Base-by-base conservation (phyloP, 2,113 vertebrate genomes). In the Phyllostomus hastatus region DNA sequence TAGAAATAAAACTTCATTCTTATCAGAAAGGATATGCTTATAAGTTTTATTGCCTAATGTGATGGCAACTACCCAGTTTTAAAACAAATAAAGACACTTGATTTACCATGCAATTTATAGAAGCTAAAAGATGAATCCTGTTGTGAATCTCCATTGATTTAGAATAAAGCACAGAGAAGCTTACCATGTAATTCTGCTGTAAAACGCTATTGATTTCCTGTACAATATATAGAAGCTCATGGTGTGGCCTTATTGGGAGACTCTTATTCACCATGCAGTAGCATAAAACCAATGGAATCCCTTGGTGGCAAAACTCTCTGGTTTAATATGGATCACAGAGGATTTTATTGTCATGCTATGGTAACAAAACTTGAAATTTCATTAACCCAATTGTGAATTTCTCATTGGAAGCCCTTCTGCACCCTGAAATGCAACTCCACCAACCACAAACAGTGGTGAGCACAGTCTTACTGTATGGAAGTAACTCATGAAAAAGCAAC, bases 121-220 rank as follows among this genome's bases (percentile, higher is more conserved):
- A 59, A 66, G 70, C 78, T 97, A 97, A 97, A 97, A 98, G 78
- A 54, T 91, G 95, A 97, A 94, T 73, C 57, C 84, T 92, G 64
- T 28, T 24, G 76, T 92, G 92, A 98, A 96, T 97, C 67, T 96
- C 90, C 69, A 66, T 91, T 97, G 95, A 98, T 95, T 97, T 97
- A 94, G 28, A 28, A 2, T 76, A 48, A 89, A 93, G 88, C 66
- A 70, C 92, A 92, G 80, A 92, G 91, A 96, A n/a, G 20, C 46
- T 93, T 88, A 95, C 66, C 50, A 57, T 79, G 67, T 97, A 98
- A 97, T 96, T 97, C 96, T 86, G 7, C 48, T 97, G 72, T 97
- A 98, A 97, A 98, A 96, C 79, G 75, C 43, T 97, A 97, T 97
- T 96, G 97, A 98, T 98, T 97, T 97, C 59, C 87, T 97, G 73